Percentiles rank a stretch among this genome's conserved stretches.
phyloP scores from a whole-genome alignment of 37 sponge, comb jelly and placozoan genomes.

The Lycopodina hypogea region DNA sequence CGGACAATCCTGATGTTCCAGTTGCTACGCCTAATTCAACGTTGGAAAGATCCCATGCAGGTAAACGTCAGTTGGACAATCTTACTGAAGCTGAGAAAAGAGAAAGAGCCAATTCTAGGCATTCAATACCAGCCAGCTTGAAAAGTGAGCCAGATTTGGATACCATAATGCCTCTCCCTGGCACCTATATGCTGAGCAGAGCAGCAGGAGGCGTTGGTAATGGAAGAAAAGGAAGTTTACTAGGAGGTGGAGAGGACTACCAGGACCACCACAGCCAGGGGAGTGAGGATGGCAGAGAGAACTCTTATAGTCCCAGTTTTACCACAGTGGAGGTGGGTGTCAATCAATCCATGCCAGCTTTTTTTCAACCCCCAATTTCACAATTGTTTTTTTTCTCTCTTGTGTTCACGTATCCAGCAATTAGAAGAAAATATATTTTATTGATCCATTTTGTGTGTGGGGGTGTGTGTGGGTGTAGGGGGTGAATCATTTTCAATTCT shows the following conservation, averaged over 20 bases:
- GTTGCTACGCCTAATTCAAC: too few relatives aligned
- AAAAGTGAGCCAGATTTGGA: constrained; percentile 45
- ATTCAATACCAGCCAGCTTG: background rate
- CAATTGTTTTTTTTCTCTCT: background rate
- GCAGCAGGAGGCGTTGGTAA: too few relatives aligned
- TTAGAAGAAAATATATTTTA: too few relatives aligned
- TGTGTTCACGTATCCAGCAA: too few relatives aligned
- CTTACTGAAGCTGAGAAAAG: background rate
- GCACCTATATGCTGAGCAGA: background rate
- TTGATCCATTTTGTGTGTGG: too few relatives aligned
- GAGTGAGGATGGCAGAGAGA: background rate
- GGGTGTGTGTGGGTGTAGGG: too few relatives aligned
- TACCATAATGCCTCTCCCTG: constrained; percentile 36
- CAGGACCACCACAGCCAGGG: background rate
- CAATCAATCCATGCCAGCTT: background rate
- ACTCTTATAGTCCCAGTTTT: background rate
- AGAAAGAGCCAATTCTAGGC: background rate
- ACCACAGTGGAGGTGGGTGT: constrained; percentile 12
- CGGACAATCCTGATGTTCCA: too few relatives aligned
- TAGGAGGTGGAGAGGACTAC: background rate
- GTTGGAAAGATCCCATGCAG: background rate
- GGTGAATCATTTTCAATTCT: too few relatives aligned
- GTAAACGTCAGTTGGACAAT: background rate
- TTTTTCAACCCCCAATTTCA: background rate
- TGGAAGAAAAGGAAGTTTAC: too few relatives aligned